These are phyloP conservation scores for Gymnogyps californianus DNA, from an alignment of 2,113 vertebrate species.

Conservation along the genomic window DNA sequence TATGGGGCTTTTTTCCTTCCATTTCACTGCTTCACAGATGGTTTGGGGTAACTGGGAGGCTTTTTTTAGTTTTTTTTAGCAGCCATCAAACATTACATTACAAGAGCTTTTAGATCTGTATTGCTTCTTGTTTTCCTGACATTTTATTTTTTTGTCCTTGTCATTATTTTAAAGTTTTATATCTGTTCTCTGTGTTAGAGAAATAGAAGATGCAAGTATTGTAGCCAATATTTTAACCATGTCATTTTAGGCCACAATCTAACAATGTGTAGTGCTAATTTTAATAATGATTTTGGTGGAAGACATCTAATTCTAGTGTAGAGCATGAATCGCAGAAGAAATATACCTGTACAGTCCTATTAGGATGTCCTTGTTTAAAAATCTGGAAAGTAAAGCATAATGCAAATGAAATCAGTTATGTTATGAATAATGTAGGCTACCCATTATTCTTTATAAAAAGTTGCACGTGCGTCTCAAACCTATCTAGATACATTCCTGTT, in stretches of 20 bases:
- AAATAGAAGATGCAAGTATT: background rate
- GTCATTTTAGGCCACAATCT: background rate
- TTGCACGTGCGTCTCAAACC: constrained; percentile 24
- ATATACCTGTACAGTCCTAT: constrained; percentile 9
- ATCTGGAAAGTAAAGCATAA: constrained; percentile 42
- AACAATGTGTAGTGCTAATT: constrained; percentile 9
- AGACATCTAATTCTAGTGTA: background rate
- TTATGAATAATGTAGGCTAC: constrained; percentile 54
- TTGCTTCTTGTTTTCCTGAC: background rate
- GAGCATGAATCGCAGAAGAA: background rate
- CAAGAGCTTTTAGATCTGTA: background rate
- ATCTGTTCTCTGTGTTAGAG: background rate
- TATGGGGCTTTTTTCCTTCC: background rate
- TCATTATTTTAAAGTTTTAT: background rate
- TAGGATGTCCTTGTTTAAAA: constrained; percentile 54
- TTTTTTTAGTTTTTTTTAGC: background rate
- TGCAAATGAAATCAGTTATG: constrained; percentile 52
- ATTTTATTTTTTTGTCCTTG: background rate
- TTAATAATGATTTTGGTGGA: background rate
- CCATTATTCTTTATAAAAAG: constrained; percentile 51
- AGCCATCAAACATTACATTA: background rate
- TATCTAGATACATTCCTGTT: background rate
- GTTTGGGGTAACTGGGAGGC: background rate
- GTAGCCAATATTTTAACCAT: background rate
- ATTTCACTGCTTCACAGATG: background rate